Base-by-base conservation (phyloP, 2,888 invertebrate species). In the Diogma glabrata region DNA sequence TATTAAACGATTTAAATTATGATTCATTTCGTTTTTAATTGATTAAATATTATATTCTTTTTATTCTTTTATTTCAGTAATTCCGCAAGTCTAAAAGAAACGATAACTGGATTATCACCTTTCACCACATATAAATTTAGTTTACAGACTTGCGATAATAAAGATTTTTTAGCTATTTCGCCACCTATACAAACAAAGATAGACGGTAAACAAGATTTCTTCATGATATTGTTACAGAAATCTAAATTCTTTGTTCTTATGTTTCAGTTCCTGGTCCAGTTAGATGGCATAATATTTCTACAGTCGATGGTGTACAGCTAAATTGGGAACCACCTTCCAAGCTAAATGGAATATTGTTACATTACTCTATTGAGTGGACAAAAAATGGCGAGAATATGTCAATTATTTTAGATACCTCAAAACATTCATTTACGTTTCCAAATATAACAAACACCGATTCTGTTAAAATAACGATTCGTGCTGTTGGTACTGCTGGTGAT, bases 381-480 rank as follows among this genome's bases (percentile, higher is more conserved):
- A 52, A 66, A 51, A 62, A 61, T 24, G 68, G 69, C 61, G 60
- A 62, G 5, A 67, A 68, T 0, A 60, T 67, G 43, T 65, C 65
- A 55, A 60, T 63, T 4, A 69, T 66, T 52, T 49, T 57, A 16
- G 54, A 54, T 5, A n/a, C 33, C n/a, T 52, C 28, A 19, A 45
- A 47, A n/a, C 52, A 50, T 46, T 52, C 47, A 30, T 57, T 54
- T 53, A 49, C 55, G 69, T 69, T 70, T 52, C 69, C 69, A 19
- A 69, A 69, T 48, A 61, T 68, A 14, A 65, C 67, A 6, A 66
- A 68, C 50, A 60, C 61, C 8, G 66, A 67, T 19, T 65, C 65
- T 59, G 65, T 70, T 36, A 67, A 69, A 55, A 65, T 70, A 28
- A 65, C 69, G 9, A 61, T 70, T 3, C 63, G 68, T 8, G 70